A percentile compares a stretch with the other conserved stretches of the same genome.
These are phyloP conservation scores for Moxostoma hubbsi DNA, from an alignment of 2,797 vertebrate genomes.

Conservation along the genomic window DNA sequence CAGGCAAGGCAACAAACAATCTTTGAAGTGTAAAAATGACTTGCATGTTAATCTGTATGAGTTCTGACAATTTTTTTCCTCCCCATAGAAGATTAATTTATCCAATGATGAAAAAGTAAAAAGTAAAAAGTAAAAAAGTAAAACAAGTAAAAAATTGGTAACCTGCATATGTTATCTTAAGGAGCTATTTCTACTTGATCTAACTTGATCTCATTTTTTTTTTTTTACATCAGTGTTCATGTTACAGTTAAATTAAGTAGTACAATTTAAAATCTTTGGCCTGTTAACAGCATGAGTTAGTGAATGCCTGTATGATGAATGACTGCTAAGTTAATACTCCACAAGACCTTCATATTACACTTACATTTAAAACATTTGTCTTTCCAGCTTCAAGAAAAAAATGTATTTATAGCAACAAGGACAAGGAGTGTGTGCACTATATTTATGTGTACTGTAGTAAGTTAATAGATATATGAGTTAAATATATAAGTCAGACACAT, in stretches of 20 bases:
- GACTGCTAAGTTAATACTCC: conserved; percentile 31
- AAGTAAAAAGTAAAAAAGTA: too few relatives aligned
- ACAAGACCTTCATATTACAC: conserved; percentile 35
- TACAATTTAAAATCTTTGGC: too few relatives aligned
- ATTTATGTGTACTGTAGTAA: conserved; percentile 37
- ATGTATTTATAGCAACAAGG: conserved; percentile 2
- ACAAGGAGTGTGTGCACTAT: background rate
- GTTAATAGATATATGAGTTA: conserved; percentile 18
- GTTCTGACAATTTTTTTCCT: background rate
- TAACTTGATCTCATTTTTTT: too few relatives aligned
- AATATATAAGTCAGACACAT: background rate
- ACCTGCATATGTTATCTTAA: too few relatives aligned
- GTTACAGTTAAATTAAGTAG: background rate
- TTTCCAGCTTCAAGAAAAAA: conserved; percentile 22
- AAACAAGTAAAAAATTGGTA: too few relatives aligned
- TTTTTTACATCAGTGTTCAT: background rate
- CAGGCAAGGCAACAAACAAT: background rate
- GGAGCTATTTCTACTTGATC: too few relatives aligned
- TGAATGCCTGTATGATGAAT: conserved; percentile 35
- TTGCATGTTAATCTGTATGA: background rate
- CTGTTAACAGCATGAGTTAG: conserved; percentile 28
- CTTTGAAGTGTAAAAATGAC: too few relatives aligned
- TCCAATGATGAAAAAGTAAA: too few relatives aligned
- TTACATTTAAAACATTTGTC: conserved; percentile 39
- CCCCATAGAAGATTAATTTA: too few relatives aligned